Evolutionary conservation across 2,113 vertebrate species (phyloP).

Genomic region (Picathartes gymnocephalus): DNA sequence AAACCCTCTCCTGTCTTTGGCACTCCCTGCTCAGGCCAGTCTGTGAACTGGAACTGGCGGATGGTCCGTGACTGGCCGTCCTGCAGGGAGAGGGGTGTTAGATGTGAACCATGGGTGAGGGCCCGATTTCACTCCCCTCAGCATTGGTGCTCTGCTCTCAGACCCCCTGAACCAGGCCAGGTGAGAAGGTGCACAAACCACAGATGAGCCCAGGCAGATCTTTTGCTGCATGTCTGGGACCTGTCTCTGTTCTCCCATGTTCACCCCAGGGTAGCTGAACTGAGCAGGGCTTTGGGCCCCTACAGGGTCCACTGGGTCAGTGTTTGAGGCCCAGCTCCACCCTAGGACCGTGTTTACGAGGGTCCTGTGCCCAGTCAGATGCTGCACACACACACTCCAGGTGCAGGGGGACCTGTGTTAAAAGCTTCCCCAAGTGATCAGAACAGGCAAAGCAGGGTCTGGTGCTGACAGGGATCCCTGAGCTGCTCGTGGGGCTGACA

Average conservation of each 20-base stretch:
- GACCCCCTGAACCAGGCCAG: neutral
- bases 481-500: neutral
- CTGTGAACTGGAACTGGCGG: slow-evolving; percentile 97
- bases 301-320: neutral
- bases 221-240: neutral
- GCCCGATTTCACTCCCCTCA: neutral
- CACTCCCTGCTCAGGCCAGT: slow-evolving; percentile 97
- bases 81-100: slow-evolving; percentile 52
- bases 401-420: neutral
- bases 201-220: neutral
- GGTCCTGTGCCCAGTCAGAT: rapidly evolving
- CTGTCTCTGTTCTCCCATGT: neutral
- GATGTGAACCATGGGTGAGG: rapidly evolving
- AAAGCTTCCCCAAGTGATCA: neutral
- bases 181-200: neutral
- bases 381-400: neutral
- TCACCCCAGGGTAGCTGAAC: neutral
- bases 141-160: neutral
- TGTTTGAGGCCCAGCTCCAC: neutral
- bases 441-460: neutral
- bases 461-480: neutral
- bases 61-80: slow-evolving; percentile 97
- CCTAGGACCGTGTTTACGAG: neutral
- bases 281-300: neutral
- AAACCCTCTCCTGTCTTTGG: slow-evolving; percentile 96